Percentiles rank a stretch among this genome's conserved stretches.
Conservation (phyloP, 2,113 vertebrate genomes). For the Eonycteris spelaea region DNA sequence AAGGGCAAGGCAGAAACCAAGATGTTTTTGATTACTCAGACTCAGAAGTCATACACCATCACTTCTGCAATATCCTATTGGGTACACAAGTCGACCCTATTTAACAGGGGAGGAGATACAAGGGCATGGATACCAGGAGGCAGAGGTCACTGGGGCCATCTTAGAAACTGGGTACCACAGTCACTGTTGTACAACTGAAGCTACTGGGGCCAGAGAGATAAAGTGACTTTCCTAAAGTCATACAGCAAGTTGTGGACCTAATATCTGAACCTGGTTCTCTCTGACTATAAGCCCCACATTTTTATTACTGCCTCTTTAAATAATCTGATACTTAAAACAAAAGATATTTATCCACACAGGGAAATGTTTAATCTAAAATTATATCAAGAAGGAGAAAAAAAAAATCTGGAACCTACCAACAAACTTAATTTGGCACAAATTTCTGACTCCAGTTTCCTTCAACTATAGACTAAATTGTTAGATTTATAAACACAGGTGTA, state of each 20-base stretch:
- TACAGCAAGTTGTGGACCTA: neutral
- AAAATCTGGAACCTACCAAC: constrained; percentile 16
- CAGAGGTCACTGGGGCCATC: neutral
- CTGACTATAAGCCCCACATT: neutral
- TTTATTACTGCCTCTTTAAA: constrained; percentile 44
- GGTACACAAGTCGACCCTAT: neutral
- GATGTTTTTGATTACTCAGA: neutral
- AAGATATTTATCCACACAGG: constrained; percentile 42
- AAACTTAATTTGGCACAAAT: constrained; percentile 42
- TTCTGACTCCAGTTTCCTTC: constrained; percentile 42
- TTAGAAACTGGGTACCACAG: neutral
- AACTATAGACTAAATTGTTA: constrained; percentile 35
- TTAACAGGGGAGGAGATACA: neutral
- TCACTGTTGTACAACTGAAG: neutral
- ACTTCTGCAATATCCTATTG: neutral
- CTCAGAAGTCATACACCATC: neutral
- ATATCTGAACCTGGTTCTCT: neutral
- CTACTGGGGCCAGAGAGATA: neutral
- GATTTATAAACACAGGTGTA: constrained; percentile 56
- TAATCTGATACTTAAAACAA: neutral
- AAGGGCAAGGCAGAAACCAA: neutral
- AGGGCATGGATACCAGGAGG: fast-evolving
- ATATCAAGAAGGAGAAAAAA: neutral
- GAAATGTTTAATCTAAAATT: constrained; percentile 60
- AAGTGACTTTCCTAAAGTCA: neutral